phyloP scores from a whole-genome alignment of 2,797 vertebrate species.

The Pterois miles region DNA sequence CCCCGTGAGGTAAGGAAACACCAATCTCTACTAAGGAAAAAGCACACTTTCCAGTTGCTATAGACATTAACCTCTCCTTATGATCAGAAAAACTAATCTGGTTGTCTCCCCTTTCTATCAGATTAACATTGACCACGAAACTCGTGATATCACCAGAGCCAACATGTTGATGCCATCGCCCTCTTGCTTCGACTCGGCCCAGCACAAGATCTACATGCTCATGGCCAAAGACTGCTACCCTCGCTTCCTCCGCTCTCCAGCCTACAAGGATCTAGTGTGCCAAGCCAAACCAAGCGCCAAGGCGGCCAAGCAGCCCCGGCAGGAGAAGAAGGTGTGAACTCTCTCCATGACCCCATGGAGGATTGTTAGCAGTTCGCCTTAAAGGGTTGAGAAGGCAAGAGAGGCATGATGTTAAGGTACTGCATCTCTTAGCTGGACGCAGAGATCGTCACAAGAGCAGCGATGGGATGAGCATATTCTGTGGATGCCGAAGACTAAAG shows the following conservation, averaged over 20 bases:
- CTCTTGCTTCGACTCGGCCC: slow-evolving; percentile 81
- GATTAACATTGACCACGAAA: slow-evolving; percentile 87
- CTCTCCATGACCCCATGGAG: neutral
- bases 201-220: slow-evolving; percentile 85
- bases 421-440: slow-evolving; percentile 21
- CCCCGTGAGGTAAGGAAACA: slow-evolving; percentile 91
- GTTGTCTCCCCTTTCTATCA: slow-evolving; percentile 28
- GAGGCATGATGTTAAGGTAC: slow-evolving; percentile 5
- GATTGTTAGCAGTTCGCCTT: slow-evolving; percentile 31
- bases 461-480: neutral
- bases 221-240: slow-evolving; percentile 89
- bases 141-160: slow-evolving; percentile 82
- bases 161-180: slow-evolving; percentile 75
- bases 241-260: slow-evolving; percentile 81
- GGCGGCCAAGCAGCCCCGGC: slow-evolving; percentile 29
- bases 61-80: neutral
- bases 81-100: slow-evolving; percentile 9
- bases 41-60: neutral
- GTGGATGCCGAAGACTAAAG: neutral
- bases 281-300: slow-evolving; percentile 66
- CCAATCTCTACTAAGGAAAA: neutral
- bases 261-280: slow-evolving; percentile 76
- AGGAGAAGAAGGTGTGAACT: slow-evolving; percentile 64
- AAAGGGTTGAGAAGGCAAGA: slow-evolving; percentile 23
- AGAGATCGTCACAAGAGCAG: slow-evolving; percentile 4